Conservation (phyloP, 2,888 invertebrate species). For the Sphaerophoria rueppellii region DNA sequence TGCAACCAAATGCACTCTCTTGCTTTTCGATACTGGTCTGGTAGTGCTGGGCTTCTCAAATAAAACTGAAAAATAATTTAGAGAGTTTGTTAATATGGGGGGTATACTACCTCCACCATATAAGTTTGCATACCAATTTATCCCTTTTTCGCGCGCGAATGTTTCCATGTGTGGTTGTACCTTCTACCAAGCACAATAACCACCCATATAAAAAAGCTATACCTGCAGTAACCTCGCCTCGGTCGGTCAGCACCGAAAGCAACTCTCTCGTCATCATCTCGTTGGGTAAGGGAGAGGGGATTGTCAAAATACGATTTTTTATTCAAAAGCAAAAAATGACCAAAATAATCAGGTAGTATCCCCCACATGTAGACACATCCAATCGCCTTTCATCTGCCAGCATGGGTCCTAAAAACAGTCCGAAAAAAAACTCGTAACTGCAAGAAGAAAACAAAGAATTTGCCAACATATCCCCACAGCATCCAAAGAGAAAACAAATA, state of each 20-base stretch:
- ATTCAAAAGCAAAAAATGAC: constrained; percentile 39
- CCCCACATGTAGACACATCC: constrained; percentile 53
- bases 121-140: neutral
- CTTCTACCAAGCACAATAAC: too few species aligned
- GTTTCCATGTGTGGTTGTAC: constrained; percentile 23
- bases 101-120: neutral
- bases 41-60: constrained; percentile 24
- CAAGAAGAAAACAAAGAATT: constrained; percentile 72
- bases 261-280: neutral
- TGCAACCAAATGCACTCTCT: constrained; percentile 60
- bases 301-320: constrained; percentile 30
- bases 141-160: constrained; percentile 54
- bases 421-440: constrained; percentile 60
- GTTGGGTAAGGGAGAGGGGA: neutral
- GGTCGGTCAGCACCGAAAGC: too few species aligned
- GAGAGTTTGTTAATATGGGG: constrained; percentile 60
- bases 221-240: too few species aligned
- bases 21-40: neutral
- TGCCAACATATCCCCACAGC: constrained; percentile 49
- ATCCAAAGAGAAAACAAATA: constrained; percentile 48
- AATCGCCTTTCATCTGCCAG: constrained; percentile 66
- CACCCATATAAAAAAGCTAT: too few species aligned
- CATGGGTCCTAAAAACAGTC: constrained; percentile 71
- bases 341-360: constrained; percentile 14
- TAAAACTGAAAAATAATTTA: constrained; percentile 59